Evolutionary conservation across 2,113 vertebrate species (phyloP), one percentile per base, ranked within the genome.

Genomic region (Phylloscopus trochilus): DNA sequence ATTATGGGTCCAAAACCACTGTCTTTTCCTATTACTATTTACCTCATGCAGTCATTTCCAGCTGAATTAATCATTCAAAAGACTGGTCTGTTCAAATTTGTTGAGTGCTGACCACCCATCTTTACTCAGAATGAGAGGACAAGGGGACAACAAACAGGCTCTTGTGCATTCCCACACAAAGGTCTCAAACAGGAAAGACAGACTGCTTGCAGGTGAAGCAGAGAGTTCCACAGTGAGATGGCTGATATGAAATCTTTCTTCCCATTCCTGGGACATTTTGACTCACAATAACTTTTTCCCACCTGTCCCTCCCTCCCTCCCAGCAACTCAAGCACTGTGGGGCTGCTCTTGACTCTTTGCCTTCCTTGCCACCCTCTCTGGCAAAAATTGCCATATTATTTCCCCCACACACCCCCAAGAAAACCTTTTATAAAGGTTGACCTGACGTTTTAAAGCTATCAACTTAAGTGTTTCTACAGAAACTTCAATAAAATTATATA

Each of bases 401-500:
- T 68, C 15, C 7, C 6, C 1, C 4, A 6, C 7, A 1, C 2
- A 7, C 1, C 1, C 28, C 2, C 11, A 51, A 7, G 10, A 68
- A 86, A 75, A 60, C 2, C 2, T 16, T 17, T 59, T 84, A 22
- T 28, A 28, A 69, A 69, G 10, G 15, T 0, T 47, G 53, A 75
- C 4, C 35, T 59, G 35, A 33, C 44, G 4, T 64, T 63, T 63
- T 41, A 44, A 81, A 80, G 13, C n/a, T 59, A 17, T 22, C 35
- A 22, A 12, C 5, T 52, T 60, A 24, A 26, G 8, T 18, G 20
- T 11, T 66, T 4, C 18, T 46, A 11, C 31, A 66, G 70, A 76
- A 88, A 31, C 15, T n/a, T 52, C 11, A 53, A 4, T 30, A 72
- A 41, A 3, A 2, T 47, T 51, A 6, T 20, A 69, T 11, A 4